Conservation (phyloP, 2,888 invertebrate species). For the Rhamphomyia laevipes region DNA sequence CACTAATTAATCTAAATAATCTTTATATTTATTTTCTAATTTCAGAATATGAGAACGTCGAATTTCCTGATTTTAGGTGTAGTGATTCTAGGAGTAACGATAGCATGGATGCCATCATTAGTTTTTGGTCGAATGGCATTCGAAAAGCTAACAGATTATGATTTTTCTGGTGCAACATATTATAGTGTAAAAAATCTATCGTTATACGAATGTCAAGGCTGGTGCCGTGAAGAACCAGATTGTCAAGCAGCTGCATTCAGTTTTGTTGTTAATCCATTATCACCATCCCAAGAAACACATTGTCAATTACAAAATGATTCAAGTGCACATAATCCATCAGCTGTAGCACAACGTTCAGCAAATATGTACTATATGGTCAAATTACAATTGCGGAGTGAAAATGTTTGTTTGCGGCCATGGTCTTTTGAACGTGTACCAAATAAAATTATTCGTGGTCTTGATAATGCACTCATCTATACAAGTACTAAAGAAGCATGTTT, state of each 20-base stretch:
- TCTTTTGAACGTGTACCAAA: conserved; percentile 88
- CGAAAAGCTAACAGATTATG: conserved; percentile 85
- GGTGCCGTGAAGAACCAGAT: conserved; percentile 86
- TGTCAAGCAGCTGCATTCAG: conserved; percentile 89
- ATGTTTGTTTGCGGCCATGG: conserved; percentile 85
- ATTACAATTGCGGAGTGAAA: conserved; percentile 72
- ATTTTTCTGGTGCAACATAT: conserved; percentile 82
- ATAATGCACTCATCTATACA: conserved; percentile 85
- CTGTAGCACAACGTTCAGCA: conserved; percentile 69
- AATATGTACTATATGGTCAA: conserved; percentile 95
- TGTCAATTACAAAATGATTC: conserved; percentile 89
- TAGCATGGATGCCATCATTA: conserved; percentile 11
- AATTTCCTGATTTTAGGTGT: neutral
- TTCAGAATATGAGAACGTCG: neutral
- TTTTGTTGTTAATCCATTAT: conserved; percentile 84
- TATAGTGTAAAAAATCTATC: conserved; percentile 86
- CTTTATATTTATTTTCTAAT: neutral
- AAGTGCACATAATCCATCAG: conserved; percentile 77
- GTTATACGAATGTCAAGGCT: conserved; percentile 87
- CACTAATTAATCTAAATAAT: neutral
- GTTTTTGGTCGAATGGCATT: conserved; percentile 73
- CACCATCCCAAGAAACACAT: conserved; percentile 82
- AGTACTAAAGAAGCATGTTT: conserved; percentile 90
- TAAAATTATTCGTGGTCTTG: conserved; percentile 79
- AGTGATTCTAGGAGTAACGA: neutral